Evolutionary conservation across 2,113 vertebrate genomes (phyloP).

Genomic region (Silurus glanis): DNA sequence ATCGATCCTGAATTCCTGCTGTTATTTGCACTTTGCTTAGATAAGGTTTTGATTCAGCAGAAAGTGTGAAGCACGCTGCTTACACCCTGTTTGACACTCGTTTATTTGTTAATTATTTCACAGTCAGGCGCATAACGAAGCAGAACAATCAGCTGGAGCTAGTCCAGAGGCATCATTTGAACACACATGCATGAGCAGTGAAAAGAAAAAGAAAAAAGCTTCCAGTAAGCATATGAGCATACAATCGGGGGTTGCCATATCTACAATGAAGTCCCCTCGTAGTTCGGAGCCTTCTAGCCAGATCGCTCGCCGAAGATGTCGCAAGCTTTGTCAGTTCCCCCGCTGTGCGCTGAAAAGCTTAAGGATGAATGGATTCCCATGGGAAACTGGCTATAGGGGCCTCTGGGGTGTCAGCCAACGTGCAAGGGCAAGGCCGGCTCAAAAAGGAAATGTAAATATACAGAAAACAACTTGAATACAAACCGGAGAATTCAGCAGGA

Average conservation of each 20-base stretch:
- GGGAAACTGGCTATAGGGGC: conserved; percentile 52
- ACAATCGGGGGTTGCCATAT: neutral
- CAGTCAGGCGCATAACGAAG: conserved; percentile 6
- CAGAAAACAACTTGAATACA: conserved; percentile 27
- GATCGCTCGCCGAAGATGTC: conserved; percentile 31
- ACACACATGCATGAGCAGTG: neutral
- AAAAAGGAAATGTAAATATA: conserved; percentile 35
- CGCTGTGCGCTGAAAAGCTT: conserved; percentile 55
- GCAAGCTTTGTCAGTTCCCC: conserved; percentile 63
- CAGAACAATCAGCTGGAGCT: neutral
- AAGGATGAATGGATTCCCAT: conserved; percentile 61
- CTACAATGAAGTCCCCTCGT: too few species aligned
- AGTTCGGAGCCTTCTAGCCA: neutral
- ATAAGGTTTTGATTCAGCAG: conserved; percentile 29
- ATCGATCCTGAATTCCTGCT: conserved; percentile 25
- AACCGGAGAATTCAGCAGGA: neutral
- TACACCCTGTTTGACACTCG: neutral
- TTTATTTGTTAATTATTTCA: conserved; percentile 36
- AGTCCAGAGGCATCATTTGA: neutral
- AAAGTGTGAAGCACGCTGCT: conserved; percentile 26
- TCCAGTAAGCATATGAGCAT: neutral
- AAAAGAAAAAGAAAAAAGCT: neutral
- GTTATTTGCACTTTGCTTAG: conserved; percentile 22
- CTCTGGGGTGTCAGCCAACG: conserved; percentile 44
- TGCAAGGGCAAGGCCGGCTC: conserved; percentile 53